These are phyloP conservation scores for Agrotis puta DNA, from an alignment of 2,888 invertebrate species.

Conservation along the genomic window DNA sequence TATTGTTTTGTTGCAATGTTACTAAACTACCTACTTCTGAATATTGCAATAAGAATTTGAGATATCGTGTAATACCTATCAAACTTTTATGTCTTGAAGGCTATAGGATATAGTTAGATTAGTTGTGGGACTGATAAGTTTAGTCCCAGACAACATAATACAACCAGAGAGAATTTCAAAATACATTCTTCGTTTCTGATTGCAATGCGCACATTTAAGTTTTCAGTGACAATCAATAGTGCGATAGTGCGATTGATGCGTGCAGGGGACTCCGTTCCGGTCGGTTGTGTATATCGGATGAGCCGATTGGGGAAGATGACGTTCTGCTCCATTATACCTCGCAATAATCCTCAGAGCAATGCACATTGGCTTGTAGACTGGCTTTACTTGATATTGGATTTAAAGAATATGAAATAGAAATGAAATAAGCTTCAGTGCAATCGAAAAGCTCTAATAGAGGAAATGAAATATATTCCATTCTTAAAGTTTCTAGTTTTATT, in stretches of 20 bases:
- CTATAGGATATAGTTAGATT: too few species aligned
- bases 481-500: not conserved
- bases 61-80: too few species aligned
- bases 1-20: conserved; percentile 71
- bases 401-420: conserved; percentile 21
- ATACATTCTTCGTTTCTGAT: conserved; percentile 58
- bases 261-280: conserved; percentile 86
- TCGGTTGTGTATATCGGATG: conserved; percentile 87
- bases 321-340: conserved; percentile 88
- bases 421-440: not conserved
- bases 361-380: conserved; percentile 53
- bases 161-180: not conserved
- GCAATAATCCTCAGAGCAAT: conserved; percentile 79
- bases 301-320: conserved; percentile 83
- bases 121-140: too few species aligned
- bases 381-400: conserved; percentile 47
- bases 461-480: not conserved
- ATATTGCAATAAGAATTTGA: not conserved
- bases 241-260: conserved; percentile 85
- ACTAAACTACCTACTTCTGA: conserved; percentile 41
- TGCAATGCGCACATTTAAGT: conserved; percentile 74
- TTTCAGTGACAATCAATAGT: conserved; percentile 83
- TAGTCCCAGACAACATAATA: too few species aligned
- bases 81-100: too few species aligned
- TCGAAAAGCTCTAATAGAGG: not conserved